These are phyloP conservation scores for Bettongia penicillata DNA, from an alignment of 2,113 vertebrate species.

Conservation along the genomic window DNA sequence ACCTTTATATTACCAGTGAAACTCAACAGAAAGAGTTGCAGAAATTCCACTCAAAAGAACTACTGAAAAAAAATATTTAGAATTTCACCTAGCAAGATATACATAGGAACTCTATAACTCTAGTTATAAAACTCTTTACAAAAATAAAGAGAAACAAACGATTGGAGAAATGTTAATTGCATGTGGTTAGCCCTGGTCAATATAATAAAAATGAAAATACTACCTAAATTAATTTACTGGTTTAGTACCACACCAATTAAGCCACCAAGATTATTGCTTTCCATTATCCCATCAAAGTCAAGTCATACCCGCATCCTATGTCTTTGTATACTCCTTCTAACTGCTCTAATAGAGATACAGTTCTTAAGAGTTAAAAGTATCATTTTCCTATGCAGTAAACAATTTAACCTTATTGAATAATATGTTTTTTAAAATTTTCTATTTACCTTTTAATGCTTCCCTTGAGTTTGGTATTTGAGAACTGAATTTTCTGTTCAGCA, in stretches of 20 bases:
- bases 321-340: no score
- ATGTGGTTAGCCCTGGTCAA: neutral
- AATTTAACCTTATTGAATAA: no score
- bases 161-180: neutral
- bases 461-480: no score
- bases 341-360: no score
- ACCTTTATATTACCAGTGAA: neutral
- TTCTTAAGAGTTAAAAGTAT: no score
- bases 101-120: neutral
- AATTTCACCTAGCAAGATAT: neutral
- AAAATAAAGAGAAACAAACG: neutral
- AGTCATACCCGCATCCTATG: no score
- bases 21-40: neutral
- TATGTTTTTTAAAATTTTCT: no score
- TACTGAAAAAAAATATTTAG: neutral
- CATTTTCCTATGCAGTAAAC: no score
- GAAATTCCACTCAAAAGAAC: neutral
- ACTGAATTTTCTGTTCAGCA: no score
- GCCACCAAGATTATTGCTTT: neutral
- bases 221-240: neutral
- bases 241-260: neutral
- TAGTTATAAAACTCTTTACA: neutral
- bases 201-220: neutral
- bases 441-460: no score
- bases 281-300: no score